Percentiles rank a stretch among this genome's conserved stretches.
These are phyloP conservation scores for Notechis scutatus DNA, from an alignment of 2,113 vertebrate genomes.

Conservation along the genomic window DNA sequence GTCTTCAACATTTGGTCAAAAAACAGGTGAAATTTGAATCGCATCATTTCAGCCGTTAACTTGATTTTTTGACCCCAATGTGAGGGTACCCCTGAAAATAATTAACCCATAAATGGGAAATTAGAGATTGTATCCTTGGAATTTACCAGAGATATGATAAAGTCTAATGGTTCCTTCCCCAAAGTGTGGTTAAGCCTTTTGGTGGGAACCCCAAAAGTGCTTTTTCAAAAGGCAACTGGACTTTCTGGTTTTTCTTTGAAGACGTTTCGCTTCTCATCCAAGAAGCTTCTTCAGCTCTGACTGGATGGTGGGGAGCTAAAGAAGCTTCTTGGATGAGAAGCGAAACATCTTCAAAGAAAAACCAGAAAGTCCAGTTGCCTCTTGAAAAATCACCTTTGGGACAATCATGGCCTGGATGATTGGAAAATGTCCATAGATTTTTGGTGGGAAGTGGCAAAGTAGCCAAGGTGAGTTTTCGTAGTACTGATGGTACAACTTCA, in stretches of 20 bases:
- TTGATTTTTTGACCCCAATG: background rate
- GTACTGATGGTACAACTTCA: background rate
- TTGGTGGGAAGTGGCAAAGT: background rate
- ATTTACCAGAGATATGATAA: background rate
- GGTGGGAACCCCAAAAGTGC: background rate
- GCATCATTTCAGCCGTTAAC: background rate
- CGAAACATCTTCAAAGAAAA: no score
- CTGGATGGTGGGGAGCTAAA: no score
- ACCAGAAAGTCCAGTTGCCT: no score
- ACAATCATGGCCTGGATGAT: no score
- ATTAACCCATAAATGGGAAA: background rate
- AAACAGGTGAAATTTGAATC: background rate
- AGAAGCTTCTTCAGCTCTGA: no score
- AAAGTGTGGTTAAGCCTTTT: background rate
- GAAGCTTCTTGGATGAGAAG: no score
- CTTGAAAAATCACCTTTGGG: no score
- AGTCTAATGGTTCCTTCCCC: background rate
- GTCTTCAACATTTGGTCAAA: background rate
- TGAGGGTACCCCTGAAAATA: background rate
- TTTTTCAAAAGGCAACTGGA: no score
- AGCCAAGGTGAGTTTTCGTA: background rate
- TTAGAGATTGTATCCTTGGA: background rate
- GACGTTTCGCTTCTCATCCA: no score
- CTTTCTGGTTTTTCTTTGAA: no score
- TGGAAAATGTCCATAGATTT: no score